Percentiles rank a stretch among this genome's conserved stretches.
These are phyloP conservation scores for Raphicerus campestris DNA, from an alignment of 2,113 vertebrate species.

Conservation along the genomic window DNA sequence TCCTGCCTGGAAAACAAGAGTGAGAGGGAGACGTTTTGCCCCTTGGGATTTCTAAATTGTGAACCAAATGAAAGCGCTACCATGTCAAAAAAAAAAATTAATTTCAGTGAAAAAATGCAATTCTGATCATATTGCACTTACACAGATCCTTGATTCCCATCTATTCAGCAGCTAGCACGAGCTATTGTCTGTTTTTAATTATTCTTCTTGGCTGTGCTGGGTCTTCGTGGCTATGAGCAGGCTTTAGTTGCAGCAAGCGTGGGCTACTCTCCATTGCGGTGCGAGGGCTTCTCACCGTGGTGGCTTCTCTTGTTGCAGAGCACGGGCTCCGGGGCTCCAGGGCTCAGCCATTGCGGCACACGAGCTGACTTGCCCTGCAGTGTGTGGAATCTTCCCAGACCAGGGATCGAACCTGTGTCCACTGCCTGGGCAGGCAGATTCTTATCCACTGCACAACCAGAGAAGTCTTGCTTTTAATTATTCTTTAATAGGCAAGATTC, in stretches of 20 bases:
- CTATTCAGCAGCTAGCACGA: not conserved
- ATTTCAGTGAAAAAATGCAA: not conserved
- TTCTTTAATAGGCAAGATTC: not conserved
- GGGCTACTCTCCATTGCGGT: not conserved
- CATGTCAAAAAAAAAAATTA: not conserved
- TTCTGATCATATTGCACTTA: not conserved
- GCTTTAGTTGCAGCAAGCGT: not conserved
- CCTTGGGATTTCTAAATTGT: not conserved
- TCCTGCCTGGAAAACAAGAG: not conserved
- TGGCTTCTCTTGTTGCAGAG: not conserved
- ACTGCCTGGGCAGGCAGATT: not conserved
- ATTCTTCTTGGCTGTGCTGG: not conserved
- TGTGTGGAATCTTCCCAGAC: not conserved
- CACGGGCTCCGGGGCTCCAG: not conserved
- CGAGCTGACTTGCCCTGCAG: not conserved
- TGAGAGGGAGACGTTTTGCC: not conserved
- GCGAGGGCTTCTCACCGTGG: not conserved
- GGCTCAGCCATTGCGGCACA: not conserved
- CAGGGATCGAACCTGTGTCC: not conserved
- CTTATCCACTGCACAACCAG: not conserved
- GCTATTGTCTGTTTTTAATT: not conserved
- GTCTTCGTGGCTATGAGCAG: not conserved
- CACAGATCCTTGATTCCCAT: not conserved
- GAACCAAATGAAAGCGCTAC: not conserved
- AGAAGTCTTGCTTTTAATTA: not conserved